A percentile compares a stretch with the other conserved stretches of the same genome.
Evolutionary conservation across 2,113 vertebrate species (phyloP).

Genomic region (Geococcyx californianus): DNA sequence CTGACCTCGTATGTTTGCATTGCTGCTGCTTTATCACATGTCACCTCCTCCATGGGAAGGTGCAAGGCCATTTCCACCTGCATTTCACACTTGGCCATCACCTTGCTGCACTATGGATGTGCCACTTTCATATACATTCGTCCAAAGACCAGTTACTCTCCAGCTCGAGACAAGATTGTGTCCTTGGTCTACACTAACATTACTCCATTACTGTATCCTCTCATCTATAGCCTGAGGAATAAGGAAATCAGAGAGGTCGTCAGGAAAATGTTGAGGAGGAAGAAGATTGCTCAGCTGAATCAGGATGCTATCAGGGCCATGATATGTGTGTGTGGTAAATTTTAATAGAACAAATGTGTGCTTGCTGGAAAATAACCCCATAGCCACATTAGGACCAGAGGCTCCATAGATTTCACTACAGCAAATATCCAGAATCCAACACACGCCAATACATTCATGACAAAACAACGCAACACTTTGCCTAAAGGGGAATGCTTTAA

Average conservation of each 20-base stretch:
- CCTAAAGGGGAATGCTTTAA: neutral
- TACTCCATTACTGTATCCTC: constrained; percentile 68
- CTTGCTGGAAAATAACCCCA: neutral
- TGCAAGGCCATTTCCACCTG: constrained; percentile 73
- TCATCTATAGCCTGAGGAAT: constrained; percentile 55
- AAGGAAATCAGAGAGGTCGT: constrained; percentile 24
- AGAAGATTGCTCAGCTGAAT: neutral
- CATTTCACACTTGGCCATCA: constrained; percentile 59
- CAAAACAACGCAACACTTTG: neutral
- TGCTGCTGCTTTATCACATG: neutral
- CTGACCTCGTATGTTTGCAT: constrained; percentile 53
- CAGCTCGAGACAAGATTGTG: constrained; percentile 50
- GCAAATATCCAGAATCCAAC: neutral
- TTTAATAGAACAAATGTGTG: neutral
- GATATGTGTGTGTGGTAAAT: neutral
- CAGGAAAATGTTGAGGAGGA: constrained; percentile 26
- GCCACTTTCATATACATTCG: constrained; percentile 67
- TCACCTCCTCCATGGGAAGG: neutral
- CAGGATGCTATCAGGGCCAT: neutral
- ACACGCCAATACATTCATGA: neutral
- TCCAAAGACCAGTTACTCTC: constrained; percentile 64
- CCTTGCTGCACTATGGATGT: constrained; percentile 66
- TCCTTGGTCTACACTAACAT: constrained; percentile 72
- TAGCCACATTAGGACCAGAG: neutral
- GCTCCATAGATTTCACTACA: neutral